A percentile compares a stretch with the other conserved stretches of the same genome.
Evolutionary conservation across 2,888 invertebrate species (phyloP).

Genomic region (Cantharis nigra): DNA sequence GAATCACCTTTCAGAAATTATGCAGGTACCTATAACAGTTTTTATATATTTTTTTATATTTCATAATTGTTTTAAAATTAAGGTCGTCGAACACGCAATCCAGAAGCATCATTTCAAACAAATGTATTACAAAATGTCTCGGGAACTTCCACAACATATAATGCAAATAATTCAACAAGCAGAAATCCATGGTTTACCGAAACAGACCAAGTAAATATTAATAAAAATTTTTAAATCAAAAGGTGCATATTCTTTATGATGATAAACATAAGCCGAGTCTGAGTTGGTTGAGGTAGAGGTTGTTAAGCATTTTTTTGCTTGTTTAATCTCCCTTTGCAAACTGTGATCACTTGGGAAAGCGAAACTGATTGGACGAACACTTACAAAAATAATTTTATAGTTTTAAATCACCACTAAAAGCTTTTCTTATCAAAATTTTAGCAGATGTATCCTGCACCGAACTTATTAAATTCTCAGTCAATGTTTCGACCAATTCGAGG

Average conservation of each 20-base stretch:
- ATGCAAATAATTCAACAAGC: not conserved
- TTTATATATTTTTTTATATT: not conserved
- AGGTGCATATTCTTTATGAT: constrained; percentile 39
- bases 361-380: constrained; percentile 28
- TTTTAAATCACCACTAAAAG: not conserved
- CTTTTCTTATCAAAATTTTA: not conserved
- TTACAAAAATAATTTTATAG: not conserved
- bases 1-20: constrained; percentile 35
- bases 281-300: constrained; percentile 39
- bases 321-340: constrained; percentile 22
- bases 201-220: not conserved
- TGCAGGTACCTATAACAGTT: constrained; percentile 32
- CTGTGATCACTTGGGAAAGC: constrained; percentile 37
- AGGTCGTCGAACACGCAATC: constrained; percentile 21
- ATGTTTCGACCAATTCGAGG: constrained; percentile 30
- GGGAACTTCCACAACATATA: not conserved
- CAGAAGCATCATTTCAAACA: not conserved
- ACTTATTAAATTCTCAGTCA: constrained; percentile 6
- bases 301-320: not conserved
- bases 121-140: not conserved
- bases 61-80: not conserved
- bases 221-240: not conserved
- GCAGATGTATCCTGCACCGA: not conserved
- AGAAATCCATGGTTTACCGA: constrained; percentile 4
- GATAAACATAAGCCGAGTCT: constrained; percentile 52